Evolutionary conservation across 2,113 vertebrate genomes (phyloP).

Genomic region (Plecturocebus donacophilus): DNA sequence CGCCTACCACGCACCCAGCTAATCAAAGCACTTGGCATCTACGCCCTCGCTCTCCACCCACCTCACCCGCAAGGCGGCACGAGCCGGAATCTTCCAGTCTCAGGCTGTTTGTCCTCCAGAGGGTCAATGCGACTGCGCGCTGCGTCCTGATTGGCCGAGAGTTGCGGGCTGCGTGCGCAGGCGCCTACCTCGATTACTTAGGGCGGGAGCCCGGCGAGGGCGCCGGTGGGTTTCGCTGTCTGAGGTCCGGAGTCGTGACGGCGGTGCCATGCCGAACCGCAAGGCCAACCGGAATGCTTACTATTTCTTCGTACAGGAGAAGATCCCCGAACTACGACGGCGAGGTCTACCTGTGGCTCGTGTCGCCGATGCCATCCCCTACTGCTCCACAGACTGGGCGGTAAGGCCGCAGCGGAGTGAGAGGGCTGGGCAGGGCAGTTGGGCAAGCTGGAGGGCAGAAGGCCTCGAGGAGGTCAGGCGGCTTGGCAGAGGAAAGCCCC

Average conservation of each 20-base stretch:
- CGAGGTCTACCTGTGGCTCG: conserved; percentile 72
- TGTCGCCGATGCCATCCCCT: conserved; percentile 78
- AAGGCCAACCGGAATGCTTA: conserved; percentile 62
- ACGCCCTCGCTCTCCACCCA: neutral
- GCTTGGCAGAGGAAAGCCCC: too few relatives aligned
- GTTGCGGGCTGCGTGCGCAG: neutral
- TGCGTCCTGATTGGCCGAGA: conserved; percentile 57
- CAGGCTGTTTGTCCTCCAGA: neutral
- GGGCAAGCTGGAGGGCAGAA: neutral
- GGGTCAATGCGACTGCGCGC: conserved; percentile 16
- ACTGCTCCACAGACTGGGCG: conserved; percentile 82
- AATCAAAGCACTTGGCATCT: conserved; percentile 12
- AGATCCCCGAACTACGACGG: conserved; percentile 79
- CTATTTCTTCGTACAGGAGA: conserved; percentile 80
- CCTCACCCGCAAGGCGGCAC: fast-evolving
- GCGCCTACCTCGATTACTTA: conserved; percentile 43
- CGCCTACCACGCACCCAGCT: neutral
- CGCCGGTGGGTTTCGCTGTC: neutral
- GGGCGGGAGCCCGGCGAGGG: conserved; percentile 58
- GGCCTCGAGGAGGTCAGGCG: neutral
- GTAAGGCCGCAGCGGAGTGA: conserved; percentile 69
- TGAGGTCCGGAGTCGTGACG: fast-evolving
- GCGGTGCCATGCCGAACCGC: conserved; percentile 75
- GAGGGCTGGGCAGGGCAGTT: neutral
- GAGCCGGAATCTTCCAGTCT: neutral